Evolutionary conservation across 2,797 vertebrate genomes (phyloP), one percentile per base, ranked within the genome.

Genomic region (Etheostoma perlongum): DNA sequence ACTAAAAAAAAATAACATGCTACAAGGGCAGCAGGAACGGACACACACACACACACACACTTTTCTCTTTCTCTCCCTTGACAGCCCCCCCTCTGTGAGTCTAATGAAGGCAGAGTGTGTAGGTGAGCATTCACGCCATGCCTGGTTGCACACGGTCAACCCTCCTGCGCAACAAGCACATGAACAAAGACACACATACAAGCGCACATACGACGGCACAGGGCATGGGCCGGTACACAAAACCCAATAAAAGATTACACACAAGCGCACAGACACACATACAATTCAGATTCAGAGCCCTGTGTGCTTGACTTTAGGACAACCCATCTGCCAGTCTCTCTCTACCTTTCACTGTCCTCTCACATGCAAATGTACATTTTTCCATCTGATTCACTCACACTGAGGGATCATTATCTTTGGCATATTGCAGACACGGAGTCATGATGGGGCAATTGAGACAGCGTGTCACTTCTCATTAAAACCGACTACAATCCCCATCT

Each of bases 21-120:
- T 60, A 48, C 52, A 83, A 74, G 51, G 60, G 60, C 66, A 74
- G 62, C 40, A 73, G 12, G 67, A 67, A 62, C 21, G 49, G 21
- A 73, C 59, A 73, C 44, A 72, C 62, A 67, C 58, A 79, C 62
- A 71, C 53, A 27, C 14, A 72, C 19, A 60, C 72, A 15, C 40
- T 27, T 33, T 52, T 4, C 65, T 4, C 4, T 49, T 63, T 58
- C 57, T 61, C 65, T 84, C 57, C 58, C 61, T 58, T 73, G 74
- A 82, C 85, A 81, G 68, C 61, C 80, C 82, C 78, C 86, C 74
- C 81, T 81, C 78, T 84, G 85, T 72, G 83, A 85, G 76, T 76
- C 82, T 90, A 90, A 93, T 92, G 79, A 93, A 91, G 91, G 82
- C 69, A 86, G 84, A 88, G 55, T 46, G 83, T 72, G 91, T 90